Evolutionary conservation across 2,797 vertebrate genomes (phyloP).

Genomic region (Poeciliopsis turneri): DNA sequence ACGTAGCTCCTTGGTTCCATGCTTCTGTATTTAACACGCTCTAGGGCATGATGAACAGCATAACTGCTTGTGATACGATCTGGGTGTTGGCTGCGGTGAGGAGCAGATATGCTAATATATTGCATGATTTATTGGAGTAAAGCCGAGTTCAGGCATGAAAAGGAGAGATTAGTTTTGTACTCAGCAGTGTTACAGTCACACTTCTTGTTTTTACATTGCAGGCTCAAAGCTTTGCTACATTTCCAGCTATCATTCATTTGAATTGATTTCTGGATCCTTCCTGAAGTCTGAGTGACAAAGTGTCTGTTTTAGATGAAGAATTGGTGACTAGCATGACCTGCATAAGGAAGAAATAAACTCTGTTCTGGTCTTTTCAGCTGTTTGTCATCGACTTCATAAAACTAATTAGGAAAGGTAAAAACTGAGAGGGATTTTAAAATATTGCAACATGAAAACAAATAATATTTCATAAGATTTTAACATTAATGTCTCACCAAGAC

Average conservation of each 20-base stretch:
- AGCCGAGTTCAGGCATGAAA: constrained; percentile 2
- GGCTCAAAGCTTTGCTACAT: background rate
- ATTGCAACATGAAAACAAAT: background rate
- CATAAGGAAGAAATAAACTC: constrained; percentile 31
- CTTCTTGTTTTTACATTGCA: background rate
- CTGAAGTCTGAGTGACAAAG: constrained; percentile 10
- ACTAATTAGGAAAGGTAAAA: constrained; percentile 3
- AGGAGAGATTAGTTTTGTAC: constrained; percentile 16
- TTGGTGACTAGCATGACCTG: constrained; percentile 6
- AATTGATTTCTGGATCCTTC: constrained; percentile 6
- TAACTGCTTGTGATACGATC: too few relatives aligned
- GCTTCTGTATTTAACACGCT: too few relatives aligned
- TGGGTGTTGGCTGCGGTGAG: constrained; percentile 15
- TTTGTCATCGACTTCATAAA: constrained; percentile 27
- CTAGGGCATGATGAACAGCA: too few relatives aligned
- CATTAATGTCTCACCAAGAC: background rate
- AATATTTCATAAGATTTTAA: constrained; percentile 2
- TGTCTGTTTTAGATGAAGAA: constrained; percentile 19
- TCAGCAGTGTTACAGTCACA: background rate
- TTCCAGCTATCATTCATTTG: constrained; percentile 7
- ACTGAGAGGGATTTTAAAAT: constrained; percentile 6
- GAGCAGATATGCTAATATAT: constrained; percentile 13
- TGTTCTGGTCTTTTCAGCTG: constrained; percentile 33
- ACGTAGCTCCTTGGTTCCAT: too few relatives aligned
- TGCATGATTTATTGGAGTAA: constrained; percentile 13